Evolutionary conservation across 2,888 invertebrate species (phyloP).

Genomic region (Balanococcus diminutus): DNA sequence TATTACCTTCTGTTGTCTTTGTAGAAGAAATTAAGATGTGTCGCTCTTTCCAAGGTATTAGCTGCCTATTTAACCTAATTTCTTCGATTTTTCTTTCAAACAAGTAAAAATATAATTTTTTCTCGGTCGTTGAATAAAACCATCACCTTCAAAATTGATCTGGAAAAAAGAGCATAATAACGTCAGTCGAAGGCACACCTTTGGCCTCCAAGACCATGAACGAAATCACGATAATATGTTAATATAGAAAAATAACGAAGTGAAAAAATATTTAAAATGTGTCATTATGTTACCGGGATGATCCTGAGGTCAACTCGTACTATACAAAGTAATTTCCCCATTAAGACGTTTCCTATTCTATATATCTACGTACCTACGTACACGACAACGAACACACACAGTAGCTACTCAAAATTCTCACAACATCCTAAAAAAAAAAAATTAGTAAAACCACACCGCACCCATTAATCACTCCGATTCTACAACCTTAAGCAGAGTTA

Average conservation of each 20-base stretch:
- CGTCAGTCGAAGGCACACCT: not conserved
- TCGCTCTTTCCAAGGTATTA: too few species aligned
- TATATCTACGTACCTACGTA: too few species aligned
- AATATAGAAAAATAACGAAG: not conserved
- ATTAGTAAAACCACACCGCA: too few species aligned
- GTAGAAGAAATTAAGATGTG: too few species aligned
- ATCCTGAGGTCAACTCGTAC: slow-evolving; percentile 2
- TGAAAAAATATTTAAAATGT: not conserved
- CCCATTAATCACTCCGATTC: slow-evolving; percentile 16
- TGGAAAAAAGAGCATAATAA: not conserved
- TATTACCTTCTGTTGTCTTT: too few species aligned
- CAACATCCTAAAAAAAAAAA: not conserved
- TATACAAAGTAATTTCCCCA: not conserved
- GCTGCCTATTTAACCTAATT: too few species aligned
- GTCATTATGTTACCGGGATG: not conserved
- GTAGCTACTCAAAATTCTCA: slow-evolving; percentile 25
- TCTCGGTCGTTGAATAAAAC: not conserved
- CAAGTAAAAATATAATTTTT: not conserved
- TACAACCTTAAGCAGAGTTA: slow-evolving; percentile 8
- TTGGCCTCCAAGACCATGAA: not conserved
- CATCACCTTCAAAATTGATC: not conserved
- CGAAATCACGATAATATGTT: not conserved
- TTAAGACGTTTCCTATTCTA: slow-evolving; percentile 1
- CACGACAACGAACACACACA: too few species aligned
- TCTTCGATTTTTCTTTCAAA: too few species aligned